Evolutionary conservation across 2,888 invertebrate species (phyloP).

Genomic region (Norana najaformis): DNA sequence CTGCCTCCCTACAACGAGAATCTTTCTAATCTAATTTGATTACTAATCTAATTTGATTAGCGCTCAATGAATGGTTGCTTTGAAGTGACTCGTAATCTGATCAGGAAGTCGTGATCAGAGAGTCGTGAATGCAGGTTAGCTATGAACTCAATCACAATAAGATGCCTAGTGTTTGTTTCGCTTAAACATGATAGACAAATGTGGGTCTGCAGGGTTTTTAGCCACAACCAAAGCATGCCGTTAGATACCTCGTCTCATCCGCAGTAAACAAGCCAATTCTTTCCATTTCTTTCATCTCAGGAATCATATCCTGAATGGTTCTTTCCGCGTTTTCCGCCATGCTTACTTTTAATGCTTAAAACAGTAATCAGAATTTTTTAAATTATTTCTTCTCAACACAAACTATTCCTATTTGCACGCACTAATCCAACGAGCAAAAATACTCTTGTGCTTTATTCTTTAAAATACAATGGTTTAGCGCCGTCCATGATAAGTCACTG

Average conservation of each 20-base stretch:
- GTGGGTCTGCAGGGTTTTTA: too few species aligned
- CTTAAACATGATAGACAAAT: too few species aligned
- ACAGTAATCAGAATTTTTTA: neutral
- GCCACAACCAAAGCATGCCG: neutral
- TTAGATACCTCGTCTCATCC: constrained; percentile 27
- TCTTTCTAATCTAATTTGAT: too few species aligned
- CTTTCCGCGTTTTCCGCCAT: constrained; percentile 36
- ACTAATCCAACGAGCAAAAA: neutral
- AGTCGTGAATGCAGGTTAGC: too few species aligned
- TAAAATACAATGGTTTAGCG: neutral
- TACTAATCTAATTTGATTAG: too few species aligned
- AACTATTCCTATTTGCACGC: neutral
- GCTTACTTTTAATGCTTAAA: neutral
- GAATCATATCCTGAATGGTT: constrained; percentile 33
- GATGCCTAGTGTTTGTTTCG: too few species aligned
- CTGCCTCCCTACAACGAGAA: too few species aligned
- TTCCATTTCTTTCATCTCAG: constrained; percentile 34
- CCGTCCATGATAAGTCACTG: too few species aligned
- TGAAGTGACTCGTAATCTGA: too few species aligned
- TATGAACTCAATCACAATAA: too few species aligned
- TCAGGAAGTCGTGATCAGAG: too few species aligned
- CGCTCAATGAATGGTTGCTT: too few species aligned
- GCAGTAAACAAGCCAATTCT: constrained; percentile 30
- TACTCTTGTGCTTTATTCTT: neutral
- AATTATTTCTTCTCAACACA: neutral